Base-by-base conservation (phyloP, 2,888 invertebrate genomes). In the Acanthopleura granulata region DNA sequence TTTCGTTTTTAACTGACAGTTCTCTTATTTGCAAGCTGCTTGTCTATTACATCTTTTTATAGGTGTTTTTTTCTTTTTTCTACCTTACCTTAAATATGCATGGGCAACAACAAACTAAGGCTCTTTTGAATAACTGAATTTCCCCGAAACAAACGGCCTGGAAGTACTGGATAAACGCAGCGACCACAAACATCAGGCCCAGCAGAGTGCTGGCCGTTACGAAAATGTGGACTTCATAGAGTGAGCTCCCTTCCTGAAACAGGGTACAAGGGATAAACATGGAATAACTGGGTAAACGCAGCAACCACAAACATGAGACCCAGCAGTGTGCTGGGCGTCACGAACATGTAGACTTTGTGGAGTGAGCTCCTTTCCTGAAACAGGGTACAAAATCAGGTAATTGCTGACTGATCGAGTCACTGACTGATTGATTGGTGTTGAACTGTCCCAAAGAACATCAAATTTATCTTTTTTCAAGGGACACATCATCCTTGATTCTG, bases 111-210 rank as follows among this genome's bases (percentile, higher is more conserved):
- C 76, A 73, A 29, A 73, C 70, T 18, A 76, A 18, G 27, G 57
- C 57, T 62, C 50, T 70, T n/a, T 27, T 69, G 74, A 80, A 81
- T 18, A 85, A 78, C 30, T 83, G 80, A 18, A 81, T 72, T 30
- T 82, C 77, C 9, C 84, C 84, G 57, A 79, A 83, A 72, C 82
- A 83, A 18, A 85, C 83, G 12, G 79, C 79, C 29, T 83, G 78
- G 62, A 79, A 80, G 75, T 85, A 85, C 76, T 83, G 81, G n/a
- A 83, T 75, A 25, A 83, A 82, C 11, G 82, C 80, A 0, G 80
- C 77, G 22, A 83, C 62, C 0, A 81, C 79, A 72, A 84, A 81
- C 51, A 84, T 61, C 25, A 83, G 77, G 0, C 83, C 84, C 50
- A 84, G 62, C n/a, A 83, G 72, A 4, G 78, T 78, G 30, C 78